Conservation (phyloP, 2,113 vertebrate genomes). For the Proteles cristata region DNA sequence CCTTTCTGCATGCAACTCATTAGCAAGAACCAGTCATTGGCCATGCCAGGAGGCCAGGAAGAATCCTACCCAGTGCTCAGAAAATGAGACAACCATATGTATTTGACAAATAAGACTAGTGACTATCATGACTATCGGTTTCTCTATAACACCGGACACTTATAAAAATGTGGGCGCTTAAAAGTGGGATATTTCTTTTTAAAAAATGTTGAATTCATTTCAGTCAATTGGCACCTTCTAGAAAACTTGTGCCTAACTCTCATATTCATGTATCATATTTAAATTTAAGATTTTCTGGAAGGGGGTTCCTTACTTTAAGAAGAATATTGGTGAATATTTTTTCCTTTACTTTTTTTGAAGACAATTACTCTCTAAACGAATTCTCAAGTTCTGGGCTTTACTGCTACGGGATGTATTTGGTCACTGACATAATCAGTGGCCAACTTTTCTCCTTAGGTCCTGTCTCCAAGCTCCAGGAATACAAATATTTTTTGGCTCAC, state of each 20-base stretch:
- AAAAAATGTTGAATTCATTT: not conserved
- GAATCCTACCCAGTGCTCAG: not conserved
- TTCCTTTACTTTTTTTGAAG: not conserved
- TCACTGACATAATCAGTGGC: not conserved
- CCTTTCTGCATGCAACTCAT: not conserved
- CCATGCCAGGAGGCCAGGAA: too few relatives aligned
- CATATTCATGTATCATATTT: not conserved
- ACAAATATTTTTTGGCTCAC: too few relatives aligned
- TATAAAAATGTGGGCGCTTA: not conserved
- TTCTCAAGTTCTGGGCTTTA: not conserved
- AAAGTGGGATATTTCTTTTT: not conserved
- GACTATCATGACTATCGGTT: too few relatives aligned
- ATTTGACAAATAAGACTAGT: not conserved
- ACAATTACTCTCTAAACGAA: not conserved
- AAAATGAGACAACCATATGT: not conserved
- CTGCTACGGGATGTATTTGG: rapidly evolving
- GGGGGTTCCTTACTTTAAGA: not conserved
- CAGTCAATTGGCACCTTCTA: not conserved
- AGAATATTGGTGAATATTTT: not conserved
- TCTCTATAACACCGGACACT: not conserved
- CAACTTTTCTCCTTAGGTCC: not conserved
- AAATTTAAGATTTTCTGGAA: not conserved
- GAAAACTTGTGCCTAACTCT: not conserved
- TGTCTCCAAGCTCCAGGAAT: not conserved
- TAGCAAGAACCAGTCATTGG: not conserved